Percentiles rank a stretch among this genome's conserved stretches.
Conservation (phyloP, 2,113 vertebrate species). For the Vimba vimba region DNA sequence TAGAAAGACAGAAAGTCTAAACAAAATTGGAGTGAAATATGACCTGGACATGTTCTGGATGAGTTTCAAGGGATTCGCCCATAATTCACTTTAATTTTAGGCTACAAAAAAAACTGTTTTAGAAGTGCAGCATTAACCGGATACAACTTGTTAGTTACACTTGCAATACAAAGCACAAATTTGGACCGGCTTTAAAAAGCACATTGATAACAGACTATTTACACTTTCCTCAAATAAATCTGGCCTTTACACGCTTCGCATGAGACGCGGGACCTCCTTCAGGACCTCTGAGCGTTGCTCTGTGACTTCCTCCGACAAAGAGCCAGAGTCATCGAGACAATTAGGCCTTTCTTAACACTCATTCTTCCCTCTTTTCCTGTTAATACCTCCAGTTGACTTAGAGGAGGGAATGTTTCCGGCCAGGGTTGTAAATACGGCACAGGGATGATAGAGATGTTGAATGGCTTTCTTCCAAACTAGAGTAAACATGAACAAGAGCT, state of each 20-base stretch:
- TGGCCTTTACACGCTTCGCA: conserved; percentile 16
- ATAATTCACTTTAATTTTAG: neutral
- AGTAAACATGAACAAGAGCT: conserved; percentile 55
- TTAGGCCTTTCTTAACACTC: conserved; percentile 46
- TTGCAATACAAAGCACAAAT: neutral
- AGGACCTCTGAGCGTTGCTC: neutral
- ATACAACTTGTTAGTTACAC: neutral
- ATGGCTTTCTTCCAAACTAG: conserved; percentile 40
- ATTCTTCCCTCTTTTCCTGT: conserved; percentile 42
- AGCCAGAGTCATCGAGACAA: conserved; percentile 1
- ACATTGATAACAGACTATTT: conserved; percentile 12
- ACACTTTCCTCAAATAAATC: conserved; percentile 39
- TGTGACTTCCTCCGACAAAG: conserved; percentile 7
- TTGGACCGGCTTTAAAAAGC: neutral
- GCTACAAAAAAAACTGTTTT: neutral
- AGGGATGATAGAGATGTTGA: conserved; percentile 20
- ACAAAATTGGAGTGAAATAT: neutral
- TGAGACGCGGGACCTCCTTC: neutral
- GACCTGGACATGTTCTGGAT: neutral
- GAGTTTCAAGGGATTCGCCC: neutral
- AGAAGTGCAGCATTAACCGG: conserved; percentile 8
- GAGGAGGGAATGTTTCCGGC: conserved; percentile 45
- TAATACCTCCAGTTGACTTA: conserved; percentile 39
- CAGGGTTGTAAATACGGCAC: conserved; percentile 52
- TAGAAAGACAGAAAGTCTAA: neutral